Base-by-base conservation (phyloP, 2,113 vertebrate species). In the Ahaetulla prasina region DNA sequence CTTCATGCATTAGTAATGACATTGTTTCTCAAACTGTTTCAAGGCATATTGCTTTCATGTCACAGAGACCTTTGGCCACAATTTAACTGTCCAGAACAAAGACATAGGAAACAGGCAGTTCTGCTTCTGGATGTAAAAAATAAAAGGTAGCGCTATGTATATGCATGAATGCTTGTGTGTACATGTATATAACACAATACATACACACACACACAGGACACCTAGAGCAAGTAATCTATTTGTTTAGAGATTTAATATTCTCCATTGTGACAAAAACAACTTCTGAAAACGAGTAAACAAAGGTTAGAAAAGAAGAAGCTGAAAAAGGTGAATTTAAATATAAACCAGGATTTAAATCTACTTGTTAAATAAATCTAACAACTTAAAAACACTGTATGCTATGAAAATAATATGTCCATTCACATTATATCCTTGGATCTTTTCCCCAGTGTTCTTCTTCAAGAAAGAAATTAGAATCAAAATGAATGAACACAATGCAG, bases 31-130 rank as follows among this genome's bases (percentile, higher is more conserved):
- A 89, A 89, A 93, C 93, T 95, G 93, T 94, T 60, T 93, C 94
- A 89, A 96, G 96, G 96, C 96, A 96, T 98, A 98, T 97, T 98
- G 97, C 97, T 98, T 96, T 97, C 96, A 96, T 96, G 96, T 94
- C 94, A 96, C 95, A 96, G 96, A 96, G 39, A 50, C 20, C 95
- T 96, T 94, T 93, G 54, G 85, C 84, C 45, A 63, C 93, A 63
- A 20, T 91, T 87, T 94, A 94, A 95, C 91, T 95, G 95, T 92
- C 93, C 87, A 60, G 96, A 90, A 94, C 91, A 92, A 92, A 90
- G 90, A 95, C 93, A 90, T 92, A 55, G 47, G 90, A 93, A 89
- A 94, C 85, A 94, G 95, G 96, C 95, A 94, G 94, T 96, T 96
- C 39, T 96, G 35, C 95, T 95, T 95, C 25, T 45, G 95, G 97